Evolutionary conservation across 2,888 invertebrate species (phyloP).

Genomic region (Liposcelis brunnea): DNA sequence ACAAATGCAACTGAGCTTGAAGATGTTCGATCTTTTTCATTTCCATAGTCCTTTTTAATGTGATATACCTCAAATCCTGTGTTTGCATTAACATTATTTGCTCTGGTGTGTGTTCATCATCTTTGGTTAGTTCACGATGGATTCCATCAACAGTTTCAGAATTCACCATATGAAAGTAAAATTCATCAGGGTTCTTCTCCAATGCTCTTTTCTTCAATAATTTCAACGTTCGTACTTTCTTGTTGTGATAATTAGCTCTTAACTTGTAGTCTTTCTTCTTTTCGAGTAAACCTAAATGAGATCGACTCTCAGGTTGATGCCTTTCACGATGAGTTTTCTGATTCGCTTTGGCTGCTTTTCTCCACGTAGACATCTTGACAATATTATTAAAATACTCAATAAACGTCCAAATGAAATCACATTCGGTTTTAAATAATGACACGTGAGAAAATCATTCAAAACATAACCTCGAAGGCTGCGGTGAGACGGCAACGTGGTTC

Average conservation of each 20-base stretch:
- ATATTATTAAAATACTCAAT: not conserved
- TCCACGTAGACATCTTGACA: constrained; percentile 67
- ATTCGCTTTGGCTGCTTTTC: constrained; percentile 67
- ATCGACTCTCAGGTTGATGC: constrained; percentile 61
- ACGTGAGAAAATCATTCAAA: too few species aligned
- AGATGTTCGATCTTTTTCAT: constrained; percentile 55
- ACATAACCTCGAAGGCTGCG: too few species aligned
- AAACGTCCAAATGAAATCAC: too few species aligned
- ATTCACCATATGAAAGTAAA: constrained; percentile 94
- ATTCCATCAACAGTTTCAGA: constrained; percentile 44
- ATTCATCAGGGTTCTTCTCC: constrained; percentile 95
- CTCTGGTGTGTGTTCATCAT: constrained; percentile 56
- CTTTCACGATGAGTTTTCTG: constrained; percentile 73
- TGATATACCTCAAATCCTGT: constrained; percentile 80
- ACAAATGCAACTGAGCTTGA: constrained; percentile 63
- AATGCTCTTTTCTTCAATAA: constrained; percentile 65
- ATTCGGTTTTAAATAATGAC: too few species aligned
- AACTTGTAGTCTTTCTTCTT: constrained; percentile 77
- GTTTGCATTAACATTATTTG: constrained; percentile 80
- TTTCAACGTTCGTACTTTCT: constrained; percentile 67
- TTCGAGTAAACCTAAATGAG: constrained; percentile 65
- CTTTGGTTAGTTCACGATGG: constrained; percentile 32
- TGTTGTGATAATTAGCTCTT: constrained; percentile 61
- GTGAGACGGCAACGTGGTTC: too few species aligned
- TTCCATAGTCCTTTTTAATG: constrained; percentile 71